phyloP scores from a whole-genome alignment of 2,797 vertebrate species.

The Gastrophryne carolinensis region DNA sequence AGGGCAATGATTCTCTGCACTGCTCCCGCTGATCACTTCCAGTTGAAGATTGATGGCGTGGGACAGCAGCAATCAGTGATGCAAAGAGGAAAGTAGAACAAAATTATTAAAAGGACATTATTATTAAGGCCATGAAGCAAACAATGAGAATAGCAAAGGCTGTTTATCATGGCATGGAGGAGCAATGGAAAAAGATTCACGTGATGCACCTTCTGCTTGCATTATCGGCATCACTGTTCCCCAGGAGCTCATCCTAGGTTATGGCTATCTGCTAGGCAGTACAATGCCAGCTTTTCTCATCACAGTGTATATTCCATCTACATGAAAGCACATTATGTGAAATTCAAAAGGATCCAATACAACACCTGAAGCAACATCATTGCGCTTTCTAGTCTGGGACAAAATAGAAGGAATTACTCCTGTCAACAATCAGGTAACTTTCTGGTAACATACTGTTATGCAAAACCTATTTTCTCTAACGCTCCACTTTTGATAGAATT shows the following conservation, averaged over 20 bases:
- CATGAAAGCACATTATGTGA: constrained; percentile 16
- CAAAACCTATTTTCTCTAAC: constrained; percentile 27
- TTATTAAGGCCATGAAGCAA: too few species aligned
- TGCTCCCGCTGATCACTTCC: too few species aligned
- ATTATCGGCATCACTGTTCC: constrained; percentile 6
- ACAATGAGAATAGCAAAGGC: too few species aligned
- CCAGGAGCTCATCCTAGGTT: not conserved
- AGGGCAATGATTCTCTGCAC: too few species aligned
- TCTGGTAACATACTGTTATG: constrained; percentile 16
- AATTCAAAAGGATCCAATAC: constrained; percentile 14
- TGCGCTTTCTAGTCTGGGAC: constrained; percentile 13
- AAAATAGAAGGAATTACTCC: constrained; percentile 17
- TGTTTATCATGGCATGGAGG: too few species aligned
- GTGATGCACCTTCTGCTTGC: not conserved
- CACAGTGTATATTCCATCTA: constrained; percentile 27
- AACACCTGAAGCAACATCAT: constrained; percentile 12
- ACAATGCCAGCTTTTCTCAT: constrained; percentile 9
- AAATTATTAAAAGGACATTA: too few species aligned
- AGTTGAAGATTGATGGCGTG: too few species aligned
- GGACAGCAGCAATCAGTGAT: too few species aligned
- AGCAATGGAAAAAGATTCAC: too few species aligned
- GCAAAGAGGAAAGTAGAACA: too few species aligned
- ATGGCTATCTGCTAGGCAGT: not conserved
- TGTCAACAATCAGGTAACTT: not conserved
- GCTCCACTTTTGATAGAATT: not conserved